Conservation (phyloP, 2,888 invertebrate genomes). For the Tupiocoris notatus region DNA sequence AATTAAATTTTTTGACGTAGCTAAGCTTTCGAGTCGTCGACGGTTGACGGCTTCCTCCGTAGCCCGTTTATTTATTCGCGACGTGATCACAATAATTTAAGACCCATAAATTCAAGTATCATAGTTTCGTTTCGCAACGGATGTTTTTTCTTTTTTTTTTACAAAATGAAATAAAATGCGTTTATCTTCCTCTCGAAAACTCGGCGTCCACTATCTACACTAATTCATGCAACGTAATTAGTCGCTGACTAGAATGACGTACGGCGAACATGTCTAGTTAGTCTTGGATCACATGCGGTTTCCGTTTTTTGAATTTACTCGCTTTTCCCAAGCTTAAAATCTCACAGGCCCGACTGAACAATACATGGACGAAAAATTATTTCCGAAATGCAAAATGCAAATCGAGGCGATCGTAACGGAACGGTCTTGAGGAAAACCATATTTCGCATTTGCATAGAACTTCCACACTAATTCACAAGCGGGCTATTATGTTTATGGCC, state of each 20-base stretch:
- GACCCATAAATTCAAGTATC: too few species aligned
- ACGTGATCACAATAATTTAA: too few species aligned
- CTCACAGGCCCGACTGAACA: not conserved
- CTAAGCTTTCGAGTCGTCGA: too few species aligned
- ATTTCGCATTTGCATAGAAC: constrained; percentile 27
- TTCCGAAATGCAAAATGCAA: not conserved
- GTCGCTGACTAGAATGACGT: not conserved
- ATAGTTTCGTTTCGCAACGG: too few species aligned
- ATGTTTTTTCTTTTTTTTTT: too few species aligned
- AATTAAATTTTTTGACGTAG: too few species aligned
- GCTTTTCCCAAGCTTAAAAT: not conserved
- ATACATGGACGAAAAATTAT: not conserved
- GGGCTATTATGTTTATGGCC: constrained; percentile 27
- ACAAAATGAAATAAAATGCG: too few species aligned
- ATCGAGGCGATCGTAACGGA: not conserved
- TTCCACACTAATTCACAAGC: constrained; percentile 34
- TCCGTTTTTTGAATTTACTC: not conserved
- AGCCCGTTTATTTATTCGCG: too few species aligned
- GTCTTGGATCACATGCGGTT: not conserved
- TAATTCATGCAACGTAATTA: too few species aligned
- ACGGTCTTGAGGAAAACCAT: not conserved
- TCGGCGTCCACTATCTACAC: too few species aligned
- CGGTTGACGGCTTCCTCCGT: too few species aligned
- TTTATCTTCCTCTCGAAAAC: too few species aligned
- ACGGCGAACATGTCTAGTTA: not conserved